These are phyloP conservation scores for Pristiophorus japonicus DNA, from an alignment of 2,113 vertebrate species.

Conservation along the genomic window DNA sequence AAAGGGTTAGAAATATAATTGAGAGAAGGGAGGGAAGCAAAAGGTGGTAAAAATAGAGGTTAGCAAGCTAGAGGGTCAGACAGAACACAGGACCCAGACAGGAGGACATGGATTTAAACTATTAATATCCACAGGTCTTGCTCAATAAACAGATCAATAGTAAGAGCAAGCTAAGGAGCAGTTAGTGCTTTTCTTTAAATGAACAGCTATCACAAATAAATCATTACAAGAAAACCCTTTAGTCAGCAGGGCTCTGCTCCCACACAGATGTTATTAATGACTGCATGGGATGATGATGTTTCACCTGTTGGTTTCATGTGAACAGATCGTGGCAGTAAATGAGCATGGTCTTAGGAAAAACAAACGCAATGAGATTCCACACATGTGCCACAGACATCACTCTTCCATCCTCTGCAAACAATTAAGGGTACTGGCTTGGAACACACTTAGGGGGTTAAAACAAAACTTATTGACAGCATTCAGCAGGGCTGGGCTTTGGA, in stretches of 20 bases:
- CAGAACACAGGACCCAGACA: no score
- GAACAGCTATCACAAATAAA: neutral
- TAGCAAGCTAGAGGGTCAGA: neutral
- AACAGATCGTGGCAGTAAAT: conserved; percentile 23
- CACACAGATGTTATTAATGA: conserved; percentile 12
- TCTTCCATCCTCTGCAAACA: neutral
- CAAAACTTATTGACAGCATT: neutral
- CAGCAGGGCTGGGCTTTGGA: neutral
- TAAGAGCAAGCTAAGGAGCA: neutral
- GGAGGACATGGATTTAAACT: neutral
- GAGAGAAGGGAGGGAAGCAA: neutral
- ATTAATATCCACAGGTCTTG: neutral
- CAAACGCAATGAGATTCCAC: conserved; percentile 8
- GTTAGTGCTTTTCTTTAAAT: neutral
- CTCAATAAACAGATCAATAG: neutral
- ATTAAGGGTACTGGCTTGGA: neutral
- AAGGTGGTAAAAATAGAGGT: neutral
- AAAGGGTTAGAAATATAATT: neutral
- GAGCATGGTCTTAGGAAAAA: neutral
- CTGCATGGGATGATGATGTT: neutral
- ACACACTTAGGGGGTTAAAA: neutral
- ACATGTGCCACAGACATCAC: conserved; percentile 5
- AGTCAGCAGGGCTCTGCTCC: neutral
- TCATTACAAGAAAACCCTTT: neutral
- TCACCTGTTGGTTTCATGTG: neutral